Percentiles rank a stretch among this genome's conserved stretches.
Evolutionary conservation across 2,113 vertebrate genomes (phyloP).

Genomic region (Galemys pyrenaicus): DNA sequence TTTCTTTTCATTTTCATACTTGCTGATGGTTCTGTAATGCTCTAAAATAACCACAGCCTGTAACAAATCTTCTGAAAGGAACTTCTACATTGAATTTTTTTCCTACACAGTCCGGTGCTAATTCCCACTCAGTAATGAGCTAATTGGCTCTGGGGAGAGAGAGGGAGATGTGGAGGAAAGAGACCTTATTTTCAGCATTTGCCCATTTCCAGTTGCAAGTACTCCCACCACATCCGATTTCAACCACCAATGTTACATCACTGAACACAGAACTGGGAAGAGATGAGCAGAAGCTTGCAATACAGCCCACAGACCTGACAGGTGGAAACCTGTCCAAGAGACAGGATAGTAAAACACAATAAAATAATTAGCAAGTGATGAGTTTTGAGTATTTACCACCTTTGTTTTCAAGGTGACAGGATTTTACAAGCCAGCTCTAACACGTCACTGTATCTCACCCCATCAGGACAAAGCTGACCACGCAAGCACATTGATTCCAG

Average conservation of each 20-base stretch:
- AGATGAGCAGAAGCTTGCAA: neutral
- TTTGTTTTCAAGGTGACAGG: constrained; percentile 5
- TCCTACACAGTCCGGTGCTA: neutral
- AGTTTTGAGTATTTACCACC: neutral
- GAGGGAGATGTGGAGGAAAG: neutral
- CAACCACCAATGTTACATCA: neutral
- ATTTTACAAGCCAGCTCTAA: neutral
- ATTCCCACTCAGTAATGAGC: neutral
- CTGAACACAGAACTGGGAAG: neutral
- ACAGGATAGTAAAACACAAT: neutral
- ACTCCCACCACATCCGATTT: neutral
- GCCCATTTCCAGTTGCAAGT: neutral
- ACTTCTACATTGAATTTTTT: neutral
- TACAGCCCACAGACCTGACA: neutral
- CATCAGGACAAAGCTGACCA: neutral
- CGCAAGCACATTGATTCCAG: neutral
- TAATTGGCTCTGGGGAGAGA: rapidly evolving
- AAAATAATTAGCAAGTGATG: neutral
- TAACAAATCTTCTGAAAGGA: neutral
- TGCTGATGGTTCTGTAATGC: neutral
- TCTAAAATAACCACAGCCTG: neutral
- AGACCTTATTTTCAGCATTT: neutral
- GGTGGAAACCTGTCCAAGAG: neutral
- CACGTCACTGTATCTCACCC: neutral
- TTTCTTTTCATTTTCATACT: neutral